Evolutionary conservation across 2,888 invertebrate species (phyloP), one percentile per base, ranked within the genome.

Genomic region (Kuschelorhynchus macadamiae): DNA sequence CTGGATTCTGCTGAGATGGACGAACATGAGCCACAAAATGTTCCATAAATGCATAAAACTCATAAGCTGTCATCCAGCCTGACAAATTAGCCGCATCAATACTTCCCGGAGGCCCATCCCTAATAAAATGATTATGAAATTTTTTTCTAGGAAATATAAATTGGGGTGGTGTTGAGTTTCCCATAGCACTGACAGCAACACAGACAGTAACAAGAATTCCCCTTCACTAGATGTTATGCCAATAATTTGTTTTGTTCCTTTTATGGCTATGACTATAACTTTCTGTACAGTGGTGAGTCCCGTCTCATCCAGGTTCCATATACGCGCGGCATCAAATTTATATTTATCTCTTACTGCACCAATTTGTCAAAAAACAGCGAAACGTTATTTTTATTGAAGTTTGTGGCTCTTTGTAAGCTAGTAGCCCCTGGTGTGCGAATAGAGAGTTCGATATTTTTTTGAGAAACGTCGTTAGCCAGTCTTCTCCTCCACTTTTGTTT

Each of bases 401-500:
- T 11, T 18, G 25, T 25, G 3, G 25, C 25, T 25, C 25, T 25
- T 25, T 25, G 25, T 25, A 25, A 25, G 7, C 25, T 36, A 17
- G 39, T 36, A 30, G 39, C 8, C 44, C 61, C 53, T 12, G 53
- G 60, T 11, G 60, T 52, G n/a, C 66, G 18, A 39, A 66, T 52
- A 33, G 66, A 60, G 11, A 66, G 57, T 1, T 39, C 50, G 33
- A 30, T 32, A 46, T 39, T 41, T 60, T 36, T 53, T 61, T 52
- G 16, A 66, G 18, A 66, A 66, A 61, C 5, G 12, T 66, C 20
- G 66, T 61, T 4, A 66, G 17, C 57, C 65, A 65, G 41, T 57
- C 57, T 41, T 65, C 47, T 2, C 32, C 52, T 2, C 32, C 33
- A 3, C 2, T 25, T 41, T 41, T 41, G n/a, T 60, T 61, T 20